Evolutionary conservation across 2,888 invertebrate species (phyloP).

Genomic region (Caradrina clavipalpis): DNA sequence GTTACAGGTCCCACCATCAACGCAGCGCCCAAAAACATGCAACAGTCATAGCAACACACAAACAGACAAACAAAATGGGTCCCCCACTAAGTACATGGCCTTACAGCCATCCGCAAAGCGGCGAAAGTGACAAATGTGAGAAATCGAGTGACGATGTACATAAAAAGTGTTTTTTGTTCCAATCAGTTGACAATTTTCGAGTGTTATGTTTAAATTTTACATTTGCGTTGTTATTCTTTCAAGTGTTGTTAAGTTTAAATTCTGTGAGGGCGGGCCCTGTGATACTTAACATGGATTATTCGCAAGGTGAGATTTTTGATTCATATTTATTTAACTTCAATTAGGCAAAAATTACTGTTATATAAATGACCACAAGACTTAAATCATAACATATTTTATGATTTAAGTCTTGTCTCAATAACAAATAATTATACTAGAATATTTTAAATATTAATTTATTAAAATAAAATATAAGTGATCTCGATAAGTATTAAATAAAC

Average conservation of each 20-base stretch:
- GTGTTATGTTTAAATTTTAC: slow-evolving; percentile 80
- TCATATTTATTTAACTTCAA: too few species aligned
- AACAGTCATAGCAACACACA: slow-evolving; percentile 70
- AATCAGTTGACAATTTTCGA: slow-evolving; percentile 74
- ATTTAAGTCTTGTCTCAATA: too few species aligned
- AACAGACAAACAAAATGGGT: slow-evolving; percentile 75
- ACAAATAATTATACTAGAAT: too few species aligned
- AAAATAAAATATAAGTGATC: too few species aligned
- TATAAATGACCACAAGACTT: too few species aligned
- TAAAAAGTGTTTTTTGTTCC: slow-evolving; percentile 71
- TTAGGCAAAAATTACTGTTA: too few species aligned
- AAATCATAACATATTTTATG: too few species aligned
- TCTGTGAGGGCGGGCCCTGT: slow-evolving; percentile 83
- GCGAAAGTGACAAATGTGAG: slow-evolving; percentile 59
- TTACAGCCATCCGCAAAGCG: slow-evolving; percentile 70
- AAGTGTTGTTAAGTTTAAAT: slow-evolving; percentile 78
- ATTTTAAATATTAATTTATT: too few species aligned
- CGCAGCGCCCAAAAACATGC: slow-evolving; percentile 65
- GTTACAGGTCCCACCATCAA: slow-evolving; percentile 72
- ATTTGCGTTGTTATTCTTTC: slow-evolving; percentile 76
- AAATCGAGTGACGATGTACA: slow-evolving; percentile 68
- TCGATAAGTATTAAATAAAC: too few species aligned
- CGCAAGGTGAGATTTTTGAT: slow-evolving; percentile 79
- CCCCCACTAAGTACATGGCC: slow-evolving; percentile 84
- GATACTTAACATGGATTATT: slow-evolving; percentile 84